A percentile compares a stretch with the other conserved stretches of the same genome.
Evolutionary conservation across 2,113 vertebrate species (phyloP).

Genomic region (Synodontis membranacea): DNA sequence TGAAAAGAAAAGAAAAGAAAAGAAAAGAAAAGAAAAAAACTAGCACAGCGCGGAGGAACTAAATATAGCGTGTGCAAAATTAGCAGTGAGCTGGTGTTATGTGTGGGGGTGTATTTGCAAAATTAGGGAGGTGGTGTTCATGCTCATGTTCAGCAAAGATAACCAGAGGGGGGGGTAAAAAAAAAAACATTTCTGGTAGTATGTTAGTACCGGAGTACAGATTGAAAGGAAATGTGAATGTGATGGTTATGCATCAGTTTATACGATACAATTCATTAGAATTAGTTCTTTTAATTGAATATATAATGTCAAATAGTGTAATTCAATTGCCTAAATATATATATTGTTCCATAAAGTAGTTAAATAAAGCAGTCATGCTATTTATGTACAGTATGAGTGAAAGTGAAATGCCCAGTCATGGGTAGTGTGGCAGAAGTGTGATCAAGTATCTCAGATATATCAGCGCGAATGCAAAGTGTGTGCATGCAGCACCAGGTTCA

Average conservation of each 20-base stretch:
- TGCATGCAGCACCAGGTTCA: not conserved
- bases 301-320: not conserved
- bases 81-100: not conserved
- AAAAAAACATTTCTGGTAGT: not conserved
- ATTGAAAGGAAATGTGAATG: not conserved
- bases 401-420: not conserved
- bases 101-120: constrained; percentile 20
- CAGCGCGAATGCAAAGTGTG: not conserved
- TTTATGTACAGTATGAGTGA: not conserved
- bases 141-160: not conserved
- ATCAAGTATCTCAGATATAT: not conserved
- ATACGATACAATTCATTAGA: not conserved
- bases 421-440: not conserved
- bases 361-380: not conserved
- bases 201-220: not conserved
- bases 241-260: not conserved
- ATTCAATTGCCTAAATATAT: not conserved
- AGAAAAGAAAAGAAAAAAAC: not conserved
- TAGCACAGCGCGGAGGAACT: constrained; percentile 1
- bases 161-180: too few species aligned
- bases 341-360: not conserved
- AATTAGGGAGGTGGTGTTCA: not conserved
- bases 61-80: constrained; percentile 19
- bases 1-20: not conserved
- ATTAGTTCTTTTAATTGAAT: not conserved